Evolutionary conservation across 2,888 invertebrate species (phyloP).

Genomic region (Allolobophora icterica): DNA sequence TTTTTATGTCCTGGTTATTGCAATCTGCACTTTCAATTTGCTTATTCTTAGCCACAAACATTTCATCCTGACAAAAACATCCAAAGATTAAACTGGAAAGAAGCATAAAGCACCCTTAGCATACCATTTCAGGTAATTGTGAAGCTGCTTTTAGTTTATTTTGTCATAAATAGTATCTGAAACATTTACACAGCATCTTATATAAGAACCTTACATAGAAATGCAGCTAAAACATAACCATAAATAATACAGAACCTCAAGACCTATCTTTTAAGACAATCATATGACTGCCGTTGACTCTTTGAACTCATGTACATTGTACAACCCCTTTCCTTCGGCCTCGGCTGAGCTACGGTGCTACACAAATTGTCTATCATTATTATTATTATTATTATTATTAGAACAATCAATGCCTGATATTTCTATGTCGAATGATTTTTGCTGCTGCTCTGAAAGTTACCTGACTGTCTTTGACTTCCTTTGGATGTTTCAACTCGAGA

Average conservation of each 20-base stretch:
- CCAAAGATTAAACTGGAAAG: neutral
- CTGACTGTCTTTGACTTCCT: neutral
- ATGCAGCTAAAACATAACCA: neutral
- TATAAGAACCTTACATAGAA: neutral
- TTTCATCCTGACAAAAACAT: neutral
- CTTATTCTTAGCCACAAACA: neutral
- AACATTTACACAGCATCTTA: neutral
- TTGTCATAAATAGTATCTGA: neutral
- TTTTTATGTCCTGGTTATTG: constrained; percentile 3
- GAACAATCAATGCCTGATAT: neutral
- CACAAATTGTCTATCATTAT: too few relatives aligned
- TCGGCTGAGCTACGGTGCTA: too few relatives aligned
- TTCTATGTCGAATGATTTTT: neutral
- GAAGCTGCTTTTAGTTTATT: neutral
- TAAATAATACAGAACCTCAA: too few relatives aligned
- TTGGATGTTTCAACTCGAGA: neutral
- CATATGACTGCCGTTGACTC: too few relatives aligned
- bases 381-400: too few relatives aligned
- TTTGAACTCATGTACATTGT: too few relatives aligned
- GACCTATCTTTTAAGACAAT: too few relatives aligned
- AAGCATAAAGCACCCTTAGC: neutral
- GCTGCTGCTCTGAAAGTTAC: neutral
- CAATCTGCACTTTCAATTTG: neutral
- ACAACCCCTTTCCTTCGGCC: too few relatives aligned
- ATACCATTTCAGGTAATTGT: neutral